Percentiles rank a stretch among this genome's conserved stretches.
Evolutionary conservation across 2,113 vertebrate species (phyloP).

Genomic region (Pseudois nayaur): DNA sequence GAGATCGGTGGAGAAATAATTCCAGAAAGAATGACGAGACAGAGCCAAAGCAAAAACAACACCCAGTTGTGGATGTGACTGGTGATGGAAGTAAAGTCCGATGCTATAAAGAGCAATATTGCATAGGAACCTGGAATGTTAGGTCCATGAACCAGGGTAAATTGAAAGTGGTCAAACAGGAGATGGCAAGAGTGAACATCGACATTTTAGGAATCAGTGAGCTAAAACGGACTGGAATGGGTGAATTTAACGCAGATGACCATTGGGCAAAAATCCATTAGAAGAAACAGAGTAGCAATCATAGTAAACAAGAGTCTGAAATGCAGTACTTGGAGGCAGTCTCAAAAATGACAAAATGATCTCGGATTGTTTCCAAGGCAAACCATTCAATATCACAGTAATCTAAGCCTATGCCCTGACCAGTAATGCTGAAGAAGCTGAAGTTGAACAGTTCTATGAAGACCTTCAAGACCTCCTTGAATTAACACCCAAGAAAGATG

Average conservation of each 20-base stretch:
- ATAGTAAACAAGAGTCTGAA: neutral
- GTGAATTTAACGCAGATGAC: neutral
- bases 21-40: neutral
- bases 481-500: neutral
- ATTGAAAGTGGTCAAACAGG: neutral
- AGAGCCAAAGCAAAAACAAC: neutral
- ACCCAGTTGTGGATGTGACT: neutral
- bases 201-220: neutral
- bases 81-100: neutral
- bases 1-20: fast-evolving
- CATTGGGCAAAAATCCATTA: neutral
- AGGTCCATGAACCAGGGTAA: neutral
- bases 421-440: neutral
- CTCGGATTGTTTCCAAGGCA: neutral
- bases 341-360: neutral
- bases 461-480: neutral
- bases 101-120: neutral
- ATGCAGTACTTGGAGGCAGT: neutral
- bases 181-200: neutral
- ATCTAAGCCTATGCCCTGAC: neutral
- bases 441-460: neutral
- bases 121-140: neutral
- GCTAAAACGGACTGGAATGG: neutral
- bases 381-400: neutral
- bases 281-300: neutral